These are phyloP conservation scores for Sialis lutaria DNA, from an alignment of 2,888 invertebrate species.

Conservation along the genomic window DNA sequence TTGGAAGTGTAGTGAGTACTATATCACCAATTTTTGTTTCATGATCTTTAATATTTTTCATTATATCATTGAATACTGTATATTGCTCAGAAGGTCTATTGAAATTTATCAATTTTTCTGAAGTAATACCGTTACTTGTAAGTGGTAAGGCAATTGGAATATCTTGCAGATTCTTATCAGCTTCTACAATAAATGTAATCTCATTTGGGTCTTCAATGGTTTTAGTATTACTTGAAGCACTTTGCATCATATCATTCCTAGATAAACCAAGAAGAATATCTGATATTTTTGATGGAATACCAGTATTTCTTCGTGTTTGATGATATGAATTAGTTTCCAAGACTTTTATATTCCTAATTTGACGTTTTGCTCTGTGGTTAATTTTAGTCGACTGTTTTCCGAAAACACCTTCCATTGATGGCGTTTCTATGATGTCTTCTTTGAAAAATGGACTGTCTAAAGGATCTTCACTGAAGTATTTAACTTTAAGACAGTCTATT, in stretches of 20 bases:
- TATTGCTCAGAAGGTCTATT: too few relatives aligned
- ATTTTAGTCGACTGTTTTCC: conserved; percentile 5
- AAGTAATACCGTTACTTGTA: background rate
- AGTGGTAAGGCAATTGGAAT: conserved; percentile 2
- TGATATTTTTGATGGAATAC: background rate
- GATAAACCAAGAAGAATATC: background rate
- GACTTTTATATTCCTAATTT: background rate
- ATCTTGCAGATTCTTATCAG: conserved; percentile 1
- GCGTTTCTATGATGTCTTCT: conserved; percentile 32
- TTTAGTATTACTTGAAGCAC: too few relatives aligned
- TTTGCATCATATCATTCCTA: background rate
- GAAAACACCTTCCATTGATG: conserved; percentile 25
- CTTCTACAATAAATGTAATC: background rate
- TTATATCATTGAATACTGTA: too few relatives aligned
- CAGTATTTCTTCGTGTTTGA: background rate
- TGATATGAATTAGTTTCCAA: background rate
- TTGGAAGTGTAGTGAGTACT: too few relatives aligned
- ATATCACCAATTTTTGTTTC: too few relatives aligned
- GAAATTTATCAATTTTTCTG: too few relatives aligned
- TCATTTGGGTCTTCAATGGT: background rate
- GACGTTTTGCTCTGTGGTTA: background rate
- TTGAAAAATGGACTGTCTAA: conserved; percentile 57
- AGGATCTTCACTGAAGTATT: conserved; percentile 59
- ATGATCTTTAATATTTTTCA: too few relatives aligned
- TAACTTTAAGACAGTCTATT: conserved; percentile 54